These are phyloP conservation scores for Darevskia mixta DNA, from an alignment of 2,797 vertebrate species.

Conservation along the genomic window DNA sequence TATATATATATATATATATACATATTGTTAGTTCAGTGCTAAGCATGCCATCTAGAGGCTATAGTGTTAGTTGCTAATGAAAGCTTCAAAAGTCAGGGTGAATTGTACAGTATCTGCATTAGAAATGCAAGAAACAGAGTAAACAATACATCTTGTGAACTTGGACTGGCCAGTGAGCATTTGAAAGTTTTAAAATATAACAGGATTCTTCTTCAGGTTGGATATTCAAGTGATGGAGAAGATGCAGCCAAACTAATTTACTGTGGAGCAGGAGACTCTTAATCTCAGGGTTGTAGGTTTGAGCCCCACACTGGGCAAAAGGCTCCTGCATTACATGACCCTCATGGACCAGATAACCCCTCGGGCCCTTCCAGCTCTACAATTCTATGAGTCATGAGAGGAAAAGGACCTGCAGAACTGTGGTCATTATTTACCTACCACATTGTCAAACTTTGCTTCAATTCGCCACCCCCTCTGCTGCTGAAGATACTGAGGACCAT, in stretches of 20 bases:
- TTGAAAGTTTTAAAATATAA: neutral
- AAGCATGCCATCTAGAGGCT: slow-evolving; percentile 76
- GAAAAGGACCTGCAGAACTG: too few relatives aligned
- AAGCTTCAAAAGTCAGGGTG: slow-evolving; percentile 5
- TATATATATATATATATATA: too few relatives aligned
- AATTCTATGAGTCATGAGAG: neutral
- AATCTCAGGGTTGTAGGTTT: neutral
- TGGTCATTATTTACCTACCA: neutral
- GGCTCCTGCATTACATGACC: too few relatives aligned
- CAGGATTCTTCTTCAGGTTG: too few relatives aligned
- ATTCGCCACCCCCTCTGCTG: neutral
- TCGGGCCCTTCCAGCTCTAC: too few relatives aligned
- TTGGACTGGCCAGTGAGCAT: neutral
- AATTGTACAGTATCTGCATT: slow-evolving; percentile 1
- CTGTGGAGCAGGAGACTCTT: too few relatives aligned
- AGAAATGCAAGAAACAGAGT: neutral
- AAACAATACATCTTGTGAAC: neutral
- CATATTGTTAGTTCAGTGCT: slow-evolving; percentile 54
- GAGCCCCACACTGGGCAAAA: too few relatives aligned
- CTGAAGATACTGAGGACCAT: neutral
- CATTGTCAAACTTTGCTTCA: neutral
- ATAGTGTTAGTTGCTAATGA: slow-evolving; percentile 56
- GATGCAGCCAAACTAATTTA: too few relatives aligned
- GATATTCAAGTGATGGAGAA: too few relatives aligned
- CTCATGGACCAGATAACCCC: too few relatives aligned